Conservation (phyloP, 2,888 invertebrate species). For the Oligia fasciuncula region DNA sequence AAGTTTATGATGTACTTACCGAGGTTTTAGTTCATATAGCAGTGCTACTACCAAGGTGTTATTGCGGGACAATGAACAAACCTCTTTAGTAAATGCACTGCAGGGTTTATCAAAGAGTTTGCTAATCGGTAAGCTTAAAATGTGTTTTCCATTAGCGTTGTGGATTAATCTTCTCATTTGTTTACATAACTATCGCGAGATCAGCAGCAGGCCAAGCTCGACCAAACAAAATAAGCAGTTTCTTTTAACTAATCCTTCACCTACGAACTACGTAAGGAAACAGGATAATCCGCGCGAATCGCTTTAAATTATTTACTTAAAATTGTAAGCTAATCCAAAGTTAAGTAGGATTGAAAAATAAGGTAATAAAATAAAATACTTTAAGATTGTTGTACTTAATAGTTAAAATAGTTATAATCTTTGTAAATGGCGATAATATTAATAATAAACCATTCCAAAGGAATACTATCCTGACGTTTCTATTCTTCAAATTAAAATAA, state of each 20-base stretch:
- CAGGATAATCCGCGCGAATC: neutral
- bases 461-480: neutral
- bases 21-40: neutral
- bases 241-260: neutral
- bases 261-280: neutral
- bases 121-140: neutral
- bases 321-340: neutral
- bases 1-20: neutral
- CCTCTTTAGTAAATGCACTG: constrained; percentile 21
- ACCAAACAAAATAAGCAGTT: neutral
- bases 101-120: neutral
- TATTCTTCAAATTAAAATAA: constrained; percentile 9
- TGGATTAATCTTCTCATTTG: constrained; percentile 3
- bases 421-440: neutral
- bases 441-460: neutral
- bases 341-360: neutral
- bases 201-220: neutral
- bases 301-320: neutral
- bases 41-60: neutral
- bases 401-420: neutral
- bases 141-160: constrained; percentile 22
- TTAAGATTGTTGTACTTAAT: neutral
- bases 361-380: too few relatives aligned
- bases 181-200: neutral
- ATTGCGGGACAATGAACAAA: constrained; percentile 7